Evolutionary conservation across 2,113 vertebrate species (phyloP).

Genomic region (Turdus rufiventris): DNA sequence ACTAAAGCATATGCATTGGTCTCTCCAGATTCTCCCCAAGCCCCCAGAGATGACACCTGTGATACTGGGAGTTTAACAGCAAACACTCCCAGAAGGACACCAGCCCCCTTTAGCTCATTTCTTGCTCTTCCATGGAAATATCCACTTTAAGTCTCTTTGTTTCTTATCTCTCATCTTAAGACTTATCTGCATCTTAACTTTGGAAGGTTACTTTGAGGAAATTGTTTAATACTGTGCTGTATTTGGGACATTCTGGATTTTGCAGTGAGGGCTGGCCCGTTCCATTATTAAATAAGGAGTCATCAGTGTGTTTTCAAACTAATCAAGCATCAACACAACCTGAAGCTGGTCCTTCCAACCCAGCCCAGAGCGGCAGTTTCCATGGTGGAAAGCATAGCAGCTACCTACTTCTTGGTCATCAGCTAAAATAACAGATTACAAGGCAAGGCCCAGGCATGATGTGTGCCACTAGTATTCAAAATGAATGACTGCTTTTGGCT

Average conservation of each 20-base stretch:
- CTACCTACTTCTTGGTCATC: neutral
- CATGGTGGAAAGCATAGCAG: neutral
- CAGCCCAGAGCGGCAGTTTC: neutral
- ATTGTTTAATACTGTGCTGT: neutral
- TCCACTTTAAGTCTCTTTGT: neutral
- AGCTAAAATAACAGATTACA: neutral
- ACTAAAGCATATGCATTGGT: neutral
- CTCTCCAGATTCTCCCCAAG: neutral
- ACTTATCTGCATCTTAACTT: neutral
- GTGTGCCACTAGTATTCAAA: neutral
- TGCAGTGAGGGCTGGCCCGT: neutral
- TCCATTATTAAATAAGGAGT: neutral
- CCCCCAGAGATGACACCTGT: accelerated
- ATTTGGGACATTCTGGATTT: neutral
- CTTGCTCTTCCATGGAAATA: neutral
- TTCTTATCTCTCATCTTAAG: neutral
- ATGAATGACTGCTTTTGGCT: neutral
- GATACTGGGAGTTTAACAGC: neutral
- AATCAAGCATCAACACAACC: neutral
- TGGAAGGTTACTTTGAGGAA: neutral
- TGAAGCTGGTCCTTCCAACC: neutral
- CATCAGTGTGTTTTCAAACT: neutral
- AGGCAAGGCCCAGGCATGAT: neutral
- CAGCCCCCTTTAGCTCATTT: neutral
- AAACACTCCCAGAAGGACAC: neutral